Percentiles rank a stretch among this genome's conserved stretches.
These are phyloP conservation scores for Bradypodion ventrale DNA, from an alignment of 2,797 vertebrate genomes.

Conservation along the genomic window DNA sequence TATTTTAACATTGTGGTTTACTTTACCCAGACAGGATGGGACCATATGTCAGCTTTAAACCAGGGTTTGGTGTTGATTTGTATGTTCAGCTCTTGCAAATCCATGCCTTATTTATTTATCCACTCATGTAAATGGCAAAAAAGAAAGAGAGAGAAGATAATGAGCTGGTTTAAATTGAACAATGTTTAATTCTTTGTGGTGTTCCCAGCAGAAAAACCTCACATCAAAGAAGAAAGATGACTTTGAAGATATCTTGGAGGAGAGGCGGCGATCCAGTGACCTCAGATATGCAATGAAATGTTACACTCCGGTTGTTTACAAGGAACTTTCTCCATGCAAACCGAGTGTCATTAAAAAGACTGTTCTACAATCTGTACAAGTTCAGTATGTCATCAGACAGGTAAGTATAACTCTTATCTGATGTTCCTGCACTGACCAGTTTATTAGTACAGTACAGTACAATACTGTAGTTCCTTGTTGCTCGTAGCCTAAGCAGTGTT, in stretches of 20 bases:
- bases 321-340: constrained; percentile 83
- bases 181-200: constrained; percentile 59
- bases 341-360: constrained; percentile 80
- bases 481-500: not conserved
- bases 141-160: not conserved
- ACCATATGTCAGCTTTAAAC: not conserved
- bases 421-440: not conserved
- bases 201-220: constrained; percentile 80
- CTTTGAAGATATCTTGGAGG: constrained; percentile 95
- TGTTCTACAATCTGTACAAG: constrained; percentile 87
- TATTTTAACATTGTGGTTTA: not conserved
- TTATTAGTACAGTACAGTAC: too few relatives aligned
- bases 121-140: not conserved
- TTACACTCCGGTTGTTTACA: constrained; percentile 88
- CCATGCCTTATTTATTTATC: not conserved
- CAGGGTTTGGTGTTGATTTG: not conserved
- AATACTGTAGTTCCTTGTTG: not conserved
- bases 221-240: constrained; percentile 90
- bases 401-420: constrained; percentile 70
- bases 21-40: not conserved
- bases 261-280: constrained; percentile 90
- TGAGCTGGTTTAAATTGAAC: not conserved
- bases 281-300: constrained; percentile 90
- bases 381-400: constrained; percentile 88
- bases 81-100: not conserved